Base-by-base conservation (phyloP, 1,140 invertebrate genomes). In the Calephelis virginiensis region DNA sequence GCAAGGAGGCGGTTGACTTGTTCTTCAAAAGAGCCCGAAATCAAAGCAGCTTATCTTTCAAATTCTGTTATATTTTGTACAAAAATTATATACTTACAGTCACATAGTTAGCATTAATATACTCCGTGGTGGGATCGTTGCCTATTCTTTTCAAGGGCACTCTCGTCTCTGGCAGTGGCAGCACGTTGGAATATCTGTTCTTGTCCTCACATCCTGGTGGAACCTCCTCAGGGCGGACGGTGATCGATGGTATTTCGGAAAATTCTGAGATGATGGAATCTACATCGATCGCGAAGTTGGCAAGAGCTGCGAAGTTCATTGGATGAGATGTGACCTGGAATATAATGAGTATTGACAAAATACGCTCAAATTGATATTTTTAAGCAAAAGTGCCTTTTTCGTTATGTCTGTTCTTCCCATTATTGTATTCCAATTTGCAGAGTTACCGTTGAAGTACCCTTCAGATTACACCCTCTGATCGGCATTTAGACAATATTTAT, bases 111-210 rank as follows among this genome's bases (percentile, higher is more conserved):
- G 97, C 97, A 89, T 98, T 98, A 71, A 98, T 98, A 84, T 98
- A 98, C 81, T 97, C 96, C 45, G 95, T 95, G 69, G 94, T 95
- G 8, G 94, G 93, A 82, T 96, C 95, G 63, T 94, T 94, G 70
- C 94, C 94, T 50, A 94, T 90, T 68, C 91, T 92, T 76, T 93
- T 91, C 10, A 98, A 91, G 40, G 94, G 93, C 2, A 98, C 97
- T 75, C 97, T 93, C 17, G 97, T 97, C 90, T 97, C 96, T 47
- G 97, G 97, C 77, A 97, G 93, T 60, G 97, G 97, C 76, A 98
- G 95, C 43, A 98, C 97, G 91, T 99, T 98, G 49, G 97, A 97
- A 91, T 97, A 98, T 75, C 97, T 94, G 89, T 99, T 98, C 88
- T 98, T 98, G 61, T 96, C 93, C 80, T 98, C 97, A 50, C 95